Percentiles rank a stretch among this genome's conserved stretches.
Conservation (phyloP, 1,140 invertebrate species). For the Eulimnadia texana region DNA sequence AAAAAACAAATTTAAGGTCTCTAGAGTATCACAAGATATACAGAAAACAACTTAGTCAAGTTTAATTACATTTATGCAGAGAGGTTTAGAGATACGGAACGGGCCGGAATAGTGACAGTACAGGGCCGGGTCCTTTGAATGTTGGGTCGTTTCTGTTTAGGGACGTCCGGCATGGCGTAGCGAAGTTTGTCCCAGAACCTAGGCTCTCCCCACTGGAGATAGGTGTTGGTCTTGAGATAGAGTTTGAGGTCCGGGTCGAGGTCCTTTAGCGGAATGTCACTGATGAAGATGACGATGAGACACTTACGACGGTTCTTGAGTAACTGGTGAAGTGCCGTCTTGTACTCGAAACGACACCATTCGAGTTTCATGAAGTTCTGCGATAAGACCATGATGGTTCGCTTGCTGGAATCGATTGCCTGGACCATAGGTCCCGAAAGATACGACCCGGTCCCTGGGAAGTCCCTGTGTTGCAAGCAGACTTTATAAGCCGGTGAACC, state of each 20-base stretch:
- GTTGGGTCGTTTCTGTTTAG: background rate
- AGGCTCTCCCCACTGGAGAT: conserved; percentile 79
- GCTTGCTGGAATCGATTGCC: conserved; percentile 69
- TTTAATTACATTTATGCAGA: background rate
- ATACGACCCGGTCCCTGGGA: conserved; percentile 48
- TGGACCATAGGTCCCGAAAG: conserved; percentile 79
- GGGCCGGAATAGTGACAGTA: conserved; percentile 4
- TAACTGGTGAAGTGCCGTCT: conserved; percentile 79
- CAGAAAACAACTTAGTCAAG: background rate
- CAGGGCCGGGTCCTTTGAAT: conserved; percentile 5
- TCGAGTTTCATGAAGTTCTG: conserved; percentile 87
- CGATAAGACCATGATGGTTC: conserved; percentile 81
- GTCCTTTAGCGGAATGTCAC: conserved; percentile 71
- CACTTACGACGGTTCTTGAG: conserved; percentile 50
- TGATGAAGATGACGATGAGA: conserved; percentile 73
- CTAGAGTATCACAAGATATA: background rate
- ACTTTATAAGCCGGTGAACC: conserved; percentile 68
- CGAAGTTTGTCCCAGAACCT: conserved; percentile 86
- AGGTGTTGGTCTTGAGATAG: conserved; percentile 84
- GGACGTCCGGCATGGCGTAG: conserved; percentile 73
- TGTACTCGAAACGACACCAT: conserved; percentile 85
- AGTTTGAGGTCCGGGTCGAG: conserved; percentile 78
- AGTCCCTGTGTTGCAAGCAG: conserved; percentile 79
- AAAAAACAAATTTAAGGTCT: background rate
- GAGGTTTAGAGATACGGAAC: conserved; percentile 2